Conservation (phyloP, 1,140 invertebrate species). For the Luehdorfia chinensis region DNA sequence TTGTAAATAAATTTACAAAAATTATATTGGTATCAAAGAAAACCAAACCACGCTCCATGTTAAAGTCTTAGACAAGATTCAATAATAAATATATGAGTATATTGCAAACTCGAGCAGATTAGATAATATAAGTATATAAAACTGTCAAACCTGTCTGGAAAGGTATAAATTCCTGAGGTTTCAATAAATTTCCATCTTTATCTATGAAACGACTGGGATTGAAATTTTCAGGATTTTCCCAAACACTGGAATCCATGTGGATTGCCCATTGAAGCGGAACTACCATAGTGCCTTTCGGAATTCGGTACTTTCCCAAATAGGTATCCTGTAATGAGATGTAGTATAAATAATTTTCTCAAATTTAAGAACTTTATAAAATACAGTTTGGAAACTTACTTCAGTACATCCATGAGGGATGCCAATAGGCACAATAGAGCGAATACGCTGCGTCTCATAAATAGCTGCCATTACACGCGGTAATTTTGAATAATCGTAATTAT, state of each 20-base stretch:
- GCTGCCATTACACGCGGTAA: constrained; percentile 62
- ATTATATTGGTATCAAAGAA: too few species aligned
- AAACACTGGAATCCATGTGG: constrained; percentile 86
- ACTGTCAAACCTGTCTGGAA: constrained; percentile 84
- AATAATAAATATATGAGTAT: too few species aligned
- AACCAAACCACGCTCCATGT: too few species aligned
- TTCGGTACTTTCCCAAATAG: constrained; percentile 78
- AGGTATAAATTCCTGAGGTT: constrained; percentile 86
- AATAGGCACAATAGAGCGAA: constrained; percentile 87
- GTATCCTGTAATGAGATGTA: constrained; percentile 76
- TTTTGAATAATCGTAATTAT: constrained; percentile 40
- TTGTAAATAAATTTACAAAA: too few species aligned
- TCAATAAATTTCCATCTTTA: constrained; percentile 80
- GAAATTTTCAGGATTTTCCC: constrained; percentile 85
- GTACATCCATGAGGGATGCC: constrained; percentile 89
- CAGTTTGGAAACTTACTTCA: constrained; percentile 67
- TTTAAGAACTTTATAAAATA: constrained; percentile 7
- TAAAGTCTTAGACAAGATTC: too few species aligned
- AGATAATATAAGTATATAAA: too few species aligned
- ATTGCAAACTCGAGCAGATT: too few species aligned
- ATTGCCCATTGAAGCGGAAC: constrained; percentile 90
- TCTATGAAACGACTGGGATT: constrained; percentile 85
- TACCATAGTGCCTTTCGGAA: constrained; percentile 79
- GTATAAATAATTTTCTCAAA: constrained; percentile 8
- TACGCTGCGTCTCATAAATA: constrained; percentile 85